Evolutionary conservation across 2,797 vertebrate genomes (phyloP), one percentile per base, ranked within the genome.

Genomic region (Phoeniculus purpureus): DNA sequence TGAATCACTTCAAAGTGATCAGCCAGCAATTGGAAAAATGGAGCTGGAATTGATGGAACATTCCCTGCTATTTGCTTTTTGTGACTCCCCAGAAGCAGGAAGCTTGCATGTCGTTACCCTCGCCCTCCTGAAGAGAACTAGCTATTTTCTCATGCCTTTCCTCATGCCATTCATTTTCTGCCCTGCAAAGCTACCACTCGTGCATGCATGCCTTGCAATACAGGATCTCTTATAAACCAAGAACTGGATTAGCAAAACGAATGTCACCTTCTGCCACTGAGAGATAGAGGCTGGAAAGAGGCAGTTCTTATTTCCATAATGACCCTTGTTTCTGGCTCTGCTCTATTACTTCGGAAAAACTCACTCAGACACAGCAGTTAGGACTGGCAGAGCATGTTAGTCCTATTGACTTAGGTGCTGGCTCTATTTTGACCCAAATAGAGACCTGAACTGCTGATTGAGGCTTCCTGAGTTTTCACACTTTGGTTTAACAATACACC

Each of bases 1-100:
- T 56, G 78, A 90, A 91, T 71, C 85, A 62, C 61, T 84, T 80
- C 72, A 31, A 92, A 86, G 67, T 60, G 64, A 90, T 73, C 83
- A 66, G 23, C 47, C 27, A 92, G 89, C 80, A 86, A 88, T 18
- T 75, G 91, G 80, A 81, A 91, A 90, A 83, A 66, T 6, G 58
- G 71, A 87, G 58, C 43, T 72, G 71, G 78, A 87, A 92, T 37
- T 64, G 73, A 81, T 60, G 67, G 76, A 81, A 93, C 32, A 27
- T 76, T 92, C 81, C 47, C 79, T 62, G 54, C 52, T 78, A 84
- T 27, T 88, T 90, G 31, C 52, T 85, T 85, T 70, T 72, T 70
- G 26, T 66, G 80, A 74, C 51, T 88, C 80, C 22, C 50, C 58
- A 50, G 6, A 82, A 87, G 58, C 4, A 70, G 25, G 31, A 25